Evolutionary conservation across 2,888 invertebrate genomes (phyloP).

Genomic region (Troides aeacus): DNA sequence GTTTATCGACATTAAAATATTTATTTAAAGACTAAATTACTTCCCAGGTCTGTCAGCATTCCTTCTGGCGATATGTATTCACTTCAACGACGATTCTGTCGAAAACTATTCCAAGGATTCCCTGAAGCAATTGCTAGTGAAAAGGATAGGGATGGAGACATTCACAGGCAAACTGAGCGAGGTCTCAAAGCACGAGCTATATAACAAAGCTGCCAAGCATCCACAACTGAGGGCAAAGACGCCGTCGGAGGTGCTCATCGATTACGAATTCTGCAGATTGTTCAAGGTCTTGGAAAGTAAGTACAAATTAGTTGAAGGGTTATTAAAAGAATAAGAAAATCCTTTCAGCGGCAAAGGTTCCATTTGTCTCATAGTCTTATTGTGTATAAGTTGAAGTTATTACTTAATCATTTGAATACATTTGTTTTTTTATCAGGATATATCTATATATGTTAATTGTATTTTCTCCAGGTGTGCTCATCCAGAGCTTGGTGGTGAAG

Average conservation of each 20-base stretch:
- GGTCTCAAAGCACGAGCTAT: constrained; percentile 93
- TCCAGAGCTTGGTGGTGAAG: constrained; percentile 47
- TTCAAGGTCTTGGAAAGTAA: constrained; percentile 90
- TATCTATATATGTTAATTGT: not conserved
- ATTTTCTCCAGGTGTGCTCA: constrained; percentile 50
- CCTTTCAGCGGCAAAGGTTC: not conserved
- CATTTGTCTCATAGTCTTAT: not conserved
- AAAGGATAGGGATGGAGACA: constrained; percentile 92
- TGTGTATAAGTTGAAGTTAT: no score
- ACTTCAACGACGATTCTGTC: constrained; percentile 92
- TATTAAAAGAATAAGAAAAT: not conserved
- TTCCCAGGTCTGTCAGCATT: constrained; percentile 86
- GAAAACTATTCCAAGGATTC: constrained; percentile 84
- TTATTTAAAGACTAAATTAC: no score
- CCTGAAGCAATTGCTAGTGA: constrained; percentile 89
- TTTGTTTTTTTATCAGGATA: no score
- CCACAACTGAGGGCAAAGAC: constrained; percentile 91
- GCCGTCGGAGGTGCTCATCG: constrained; percentile 90
- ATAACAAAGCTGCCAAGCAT: constrained; percentile 94
- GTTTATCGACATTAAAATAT: no score
- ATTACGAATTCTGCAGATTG: constrained; percentile 96
- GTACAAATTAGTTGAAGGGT: constrained; percentile 31
- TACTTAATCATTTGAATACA: no score
- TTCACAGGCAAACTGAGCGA: constrained; percentile 92
- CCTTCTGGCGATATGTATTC: constrained; percentile 94